Evolutionary conservation across 2,113 vertebrate genomes (phyloP), one percentile per base, ranked within the genome.

Genomic region (Pavo muticus): DNA sequence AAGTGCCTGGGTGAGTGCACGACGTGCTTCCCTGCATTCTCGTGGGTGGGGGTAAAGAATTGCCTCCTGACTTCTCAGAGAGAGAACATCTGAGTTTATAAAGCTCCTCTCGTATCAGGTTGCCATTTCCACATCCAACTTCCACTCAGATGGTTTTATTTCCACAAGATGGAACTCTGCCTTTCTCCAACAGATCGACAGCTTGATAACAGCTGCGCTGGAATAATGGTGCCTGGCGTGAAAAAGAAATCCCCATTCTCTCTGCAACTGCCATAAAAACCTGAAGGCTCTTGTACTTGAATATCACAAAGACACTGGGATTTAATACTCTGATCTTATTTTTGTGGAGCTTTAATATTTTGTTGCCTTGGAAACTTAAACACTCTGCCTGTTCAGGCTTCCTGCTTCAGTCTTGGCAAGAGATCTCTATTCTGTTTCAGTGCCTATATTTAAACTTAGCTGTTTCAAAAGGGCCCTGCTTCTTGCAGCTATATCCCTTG

Each of bases 1-100:
- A 99, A 99, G 95, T 99, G 99, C 96, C 97, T 99, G 88, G 99
- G 99, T 99, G 96, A 98, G 99, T 93, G 35, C 17, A 2, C 42
- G 44, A 6, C 18, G 2, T 6, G 35, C 8, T 29, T 14, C 59
- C 1, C 16, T 29, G 19, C 11, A 0, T 79, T 44, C 29, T 4
- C 15, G 15, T 30, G 73, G 29, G 35, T 5, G 9, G 42, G 30
- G 35, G 35, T 45, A 21, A 14, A 24, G 61, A 27, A 17, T 29
- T 63, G 24, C 19, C 23, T 71, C 11, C 29, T 42, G 37, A 10
- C 3, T 7, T 75, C 42, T 37, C 32, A 9, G 6, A 40, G 59
- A 35, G 42, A 7, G 18, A 25, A 9, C 2, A 6, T 3, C 23
- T 11, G 9, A 9, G 18, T 74, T 89, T 24, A 1, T 30, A 16